Evolutionary conservation across 2,797 vertebrate species (phyloP).

Genomic region (Cynodonichthys magdalenae): DNA sequence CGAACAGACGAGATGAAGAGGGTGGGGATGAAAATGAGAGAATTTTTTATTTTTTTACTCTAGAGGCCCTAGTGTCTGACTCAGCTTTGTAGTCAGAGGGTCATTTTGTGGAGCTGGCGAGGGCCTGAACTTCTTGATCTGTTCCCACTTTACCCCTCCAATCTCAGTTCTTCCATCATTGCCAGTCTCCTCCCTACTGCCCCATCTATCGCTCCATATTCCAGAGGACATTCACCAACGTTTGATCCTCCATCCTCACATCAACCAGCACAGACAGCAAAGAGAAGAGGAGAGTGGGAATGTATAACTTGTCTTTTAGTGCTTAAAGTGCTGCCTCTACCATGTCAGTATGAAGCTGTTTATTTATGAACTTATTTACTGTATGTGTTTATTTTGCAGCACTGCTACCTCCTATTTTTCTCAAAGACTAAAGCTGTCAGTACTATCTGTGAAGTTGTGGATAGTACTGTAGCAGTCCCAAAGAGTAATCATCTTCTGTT

Average conservation of each 20-base stretch:
- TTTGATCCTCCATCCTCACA: conserved; percentile 75
- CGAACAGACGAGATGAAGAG: conserved; percentile 23
- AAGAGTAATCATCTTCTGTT: too few relatives aligned
- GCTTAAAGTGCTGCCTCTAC: conserved; percentile 76
- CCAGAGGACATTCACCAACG: conserved; percentile 64
- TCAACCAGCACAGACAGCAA: conserved; percentile 73
- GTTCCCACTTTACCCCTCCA: conserved; percentile 30
- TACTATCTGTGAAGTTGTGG: neutral
- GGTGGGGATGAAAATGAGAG: conserved; percentile 41
- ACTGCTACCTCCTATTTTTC: conserved; percentile 28
- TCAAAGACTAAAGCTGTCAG: conserved; percentile 39
- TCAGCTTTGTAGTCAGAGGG: conserved; percentile 59
- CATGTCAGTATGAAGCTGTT: conserved; percentile 73
- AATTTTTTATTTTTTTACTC: conserved; percentile 60
- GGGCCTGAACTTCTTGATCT: conserved; percentile 55
- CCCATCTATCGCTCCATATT: conserved; percentile 67
- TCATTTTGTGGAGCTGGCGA: conserved; percentile 61
- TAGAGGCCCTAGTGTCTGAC: conserved; percentile 61
- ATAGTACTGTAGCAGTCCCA: too few relatives aligned
- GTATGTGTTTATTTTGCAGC: conserved; percentile 74
- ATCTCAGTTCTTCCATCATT: conserved; percentile 27
- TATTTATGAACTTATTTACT: conserved; percentile 75
- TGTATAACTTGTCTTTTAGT: conserved; percentile 59
- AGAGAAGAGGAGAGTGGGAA: conserved; percentile 50
- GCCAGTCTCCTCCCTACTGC: conserved; percentile 38